Evolutionary conservation across 2,888 invertebrate genomes (phyloP), one percentile per base, ranked within the genome.

Genomic region (Marronus borbonicus): DNA sequence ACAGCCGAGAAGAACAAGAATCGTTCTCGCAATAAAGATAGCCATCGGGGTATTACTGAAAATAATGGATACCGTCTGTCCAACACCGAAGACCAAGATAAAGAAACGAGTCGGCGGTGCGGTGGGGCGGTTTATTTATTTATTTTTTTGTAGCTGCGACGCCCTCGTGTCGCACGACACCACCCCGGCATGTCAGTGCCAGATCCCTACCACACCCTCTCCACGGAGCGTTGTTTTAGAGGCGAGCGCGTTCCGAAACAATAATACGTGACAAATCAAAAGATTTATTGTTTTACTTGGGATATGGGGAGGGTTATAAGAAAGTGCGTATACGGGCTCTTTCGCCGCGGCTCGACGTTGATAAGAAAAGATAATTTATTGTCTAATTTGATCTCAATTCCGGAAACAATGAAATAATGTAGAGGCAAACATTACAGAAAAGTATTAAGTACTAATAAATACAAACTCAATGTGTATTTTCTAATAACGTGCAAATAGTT

Each of bases 1-100:
- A 72, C 72, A 72, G 72, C 58, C 60, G 36, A 60, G 58, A 58
- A 36, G 58, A 72, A 72, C 72, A 72, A 44, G 72, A 72, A 72
- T 72, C 72, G 39, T 72, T 76, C 76, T 58, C 76, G 66, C 76
- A 65, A 76, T 76, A 76, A 76, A 76, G 76, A 76, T 76, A 76
- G 76, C 76, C 72, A 76, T 76, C 76, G 66, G 39, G 55, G 55
- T 50, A 76, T 64, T 76, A 66, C 64, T 66, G 66, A 66, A 76
- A 76, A 76, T 76, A 76, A 76, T 76, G 76, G 66, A 76, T 52
- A 17, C 52, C 74, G 20, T 49, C 58, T 52, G 76, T 39, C 72
- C 58, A 24, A 72, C 72, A 72, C 60, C 39, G 31, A n/a, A 44
- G 72, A 60, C 72, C 66, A 10, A 72, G 72, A 72, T 72, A 72